Conservation (phyloP, 2,113 vertebrate species). For the Vidua chalybeata region DNA sequence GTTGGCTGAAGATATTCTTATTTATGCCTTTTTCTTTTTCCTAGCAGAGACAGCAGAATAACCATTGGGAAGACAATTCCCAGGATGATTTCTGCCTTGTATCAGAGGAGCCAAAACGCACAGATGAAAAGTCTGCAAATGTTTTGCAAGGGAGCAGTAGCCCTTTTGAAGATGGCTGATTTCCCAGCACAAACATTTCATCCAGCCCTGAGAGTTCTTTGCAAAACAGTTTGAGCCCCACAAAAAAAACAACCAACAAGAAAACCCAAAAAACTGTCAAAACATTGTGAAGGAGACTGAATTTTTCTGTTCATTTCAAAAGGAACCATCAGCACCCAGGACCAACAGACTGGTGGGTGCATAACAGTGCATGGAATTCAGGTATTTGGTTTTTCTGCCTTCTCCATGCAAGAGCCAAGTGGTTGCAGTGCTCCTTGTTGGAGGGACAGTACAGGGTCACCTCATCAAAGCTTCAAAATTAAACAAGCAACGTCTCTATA, state of each 20-base stretch:
- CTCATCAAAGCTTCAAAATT: neutral
- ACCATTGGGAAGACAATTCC: slow-evolving; percentile 43
- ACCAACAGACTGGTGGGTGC: neutral
- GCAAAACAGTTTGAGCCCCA: slow-evolving; percentile 9
- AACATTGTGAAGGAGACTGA: neutral
- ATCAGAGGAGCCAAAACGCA: neutral
- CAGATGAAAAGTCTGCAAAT: slow-evolving; percentile 46
- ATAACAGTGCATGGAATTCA: neutral
- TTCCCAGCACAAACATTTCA: slow-evolving; percentile 32
- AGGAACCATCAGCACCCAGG: neutral
- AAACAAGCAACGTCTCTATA: neutral
- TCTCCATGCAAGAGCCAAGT: fast-evolving
- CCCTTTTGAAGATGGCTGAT: slow-evolving; percentile 26
- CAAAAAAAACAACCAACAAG: neutral
- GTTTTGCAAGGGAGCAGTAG: slow-evolving; percentile 25
- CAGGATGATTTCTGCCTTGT: slow-evolving; percentile 31
- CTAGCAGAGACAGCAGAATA: slow-evolving; percentile 22
- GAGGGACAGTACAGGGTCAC: neutral
- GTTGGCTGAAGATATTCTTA: neutral
- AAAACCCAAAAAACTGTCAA: neutral
- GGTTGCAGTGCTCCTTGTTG: neutral
- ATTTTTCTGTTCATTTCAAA: neutral
- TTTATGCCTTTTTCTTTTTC: neutral
- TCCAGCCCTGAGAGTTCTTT: neutral
- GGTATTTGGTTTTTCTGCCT: neutral